Conservation (phyloP, 2,113 vertebrate species). For the Lipotes vexillifer region DNA sequence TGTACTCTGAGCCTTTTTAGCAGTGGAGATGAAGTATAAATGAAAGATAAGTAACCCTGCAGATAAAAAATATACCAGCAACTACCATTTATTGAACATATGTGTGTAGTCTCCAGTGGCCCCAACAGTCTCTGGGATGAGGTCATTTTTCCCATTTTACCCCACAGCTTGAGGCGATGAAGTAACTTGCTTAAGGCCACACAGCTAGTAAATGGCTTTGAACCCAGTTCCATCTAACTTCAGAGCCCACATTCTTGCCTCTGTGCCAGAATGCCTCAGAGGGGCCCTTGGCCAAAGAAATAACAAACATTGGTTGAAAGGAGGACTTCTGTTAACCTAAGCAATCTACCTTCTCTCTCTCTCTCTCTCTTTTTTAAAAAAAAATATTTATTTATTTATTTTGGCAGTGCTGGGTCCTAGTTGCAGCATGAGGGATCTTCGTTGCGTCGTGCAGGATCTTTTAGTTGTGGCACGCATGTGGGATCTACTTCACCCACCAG, state of each 20-base stretch:
- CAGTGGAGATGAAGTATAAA: neutral
- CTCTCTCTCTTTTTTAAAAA: no score
- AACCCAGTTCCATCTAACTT: neutral
- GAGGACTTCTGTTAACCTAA: neutral
- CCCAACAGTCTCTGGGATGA: neutral
- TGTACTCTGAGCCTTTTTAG: neutral
- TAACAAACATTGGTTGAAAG: neutral
- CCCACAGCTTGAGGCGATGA: neutral
- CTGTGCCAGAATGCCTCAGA: neutral
- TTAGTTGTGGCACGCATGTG: no score
- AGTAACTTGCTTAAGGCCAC: neutral
- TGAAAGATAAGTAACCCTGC: neutral
- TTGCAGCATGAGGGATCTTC: no score
- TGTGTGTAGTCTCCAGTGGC: neutral
- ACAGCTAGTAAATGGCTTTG: neutral
- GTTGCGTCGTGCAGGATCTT: no score
- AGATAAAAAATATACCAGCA: neutral
- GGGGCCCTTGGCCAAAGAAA: neutral
- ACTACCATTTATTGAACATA: neutral
- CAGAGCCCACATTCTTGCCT: neutral
- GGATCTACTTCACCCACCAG: no score
- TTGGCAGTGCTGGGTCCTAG: no score
- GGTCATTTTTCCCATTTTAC: neutral
- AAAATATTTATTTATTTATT: no score
- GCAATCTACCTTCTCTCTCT: neutral